Conservation (phyloP, 2,888 invertebrate species). For the Pomacea canaliculata region DNA sequence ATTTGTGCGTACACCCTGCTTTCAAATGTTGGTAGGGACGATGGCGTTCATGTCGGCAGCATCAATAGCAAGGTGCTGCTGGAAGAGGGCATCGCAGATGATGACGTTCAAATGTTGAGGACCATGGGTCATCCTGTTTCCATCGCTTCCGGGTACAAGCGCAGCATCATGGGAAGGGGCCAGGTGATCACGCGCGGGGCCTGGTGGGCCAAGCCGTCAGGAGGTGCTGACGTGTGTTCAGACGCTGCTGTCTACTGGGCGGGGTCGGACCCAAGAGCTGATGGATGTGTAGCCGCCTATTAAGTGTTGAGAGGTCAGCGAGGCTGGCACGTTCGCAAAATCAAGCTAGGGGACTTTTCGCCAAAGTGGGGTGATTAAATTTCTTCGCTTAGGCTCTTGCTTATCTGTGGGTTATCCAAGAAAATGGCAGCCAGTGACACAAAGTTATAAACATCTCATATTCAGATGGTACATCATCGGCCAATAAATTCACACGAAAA, state of each 20-base stretch:
- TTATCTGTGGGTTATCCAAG: too few relatives aligned
- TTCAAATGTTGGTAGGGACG: too few relatives aligned
- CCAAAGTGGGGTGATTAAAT: too few relatives aligned
- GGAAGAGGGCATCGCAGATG: conserved; percentile 56
- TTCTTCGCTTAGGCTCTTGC: too few relatives aligned
- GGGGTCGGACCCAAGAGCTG: conserved; percentile 64
- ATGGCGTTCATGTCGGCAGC: not conserved
- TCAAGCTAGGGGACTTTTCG: too few relatives aligned
- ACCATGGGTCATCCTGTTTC: conserved; percentile 52
- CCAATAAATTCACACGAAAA: too few relatives aligned
- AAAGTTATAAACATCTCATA: too few relatives aligned
- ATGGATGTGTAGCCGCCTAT: conserved; percentile 48
- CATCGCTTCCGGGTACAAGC: conserved; percentile 42
- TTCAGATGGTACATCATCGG: too few relatives aligned
- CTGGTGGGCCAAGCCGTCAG: conserved; percentile 42
- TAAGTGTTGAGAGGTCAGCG: not conserved
- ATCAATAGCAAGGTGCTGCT: conserved; percentile 32
- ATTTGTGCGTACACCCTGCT: too few relatives aligned
- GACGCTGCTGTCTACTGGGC: conserved; percentile 51
- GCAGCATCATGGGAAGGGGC: conserved; percentile 63
- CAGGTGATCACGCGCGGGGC: conserved; percentile 63
- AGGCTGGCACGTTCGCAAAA: too few relatives aligned
- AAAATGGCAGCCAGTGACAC: too few relatives aligned
- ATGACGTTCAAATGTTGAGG: conserved; percentile 43
- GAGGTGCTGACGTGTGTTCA: conserved; percentile 6